A percentile compares a stretch with the other conserved stretches of the same genome.
Conservation (phyloP, 1,140 invertebrate species). For the Drosophila parvula region DNA sequence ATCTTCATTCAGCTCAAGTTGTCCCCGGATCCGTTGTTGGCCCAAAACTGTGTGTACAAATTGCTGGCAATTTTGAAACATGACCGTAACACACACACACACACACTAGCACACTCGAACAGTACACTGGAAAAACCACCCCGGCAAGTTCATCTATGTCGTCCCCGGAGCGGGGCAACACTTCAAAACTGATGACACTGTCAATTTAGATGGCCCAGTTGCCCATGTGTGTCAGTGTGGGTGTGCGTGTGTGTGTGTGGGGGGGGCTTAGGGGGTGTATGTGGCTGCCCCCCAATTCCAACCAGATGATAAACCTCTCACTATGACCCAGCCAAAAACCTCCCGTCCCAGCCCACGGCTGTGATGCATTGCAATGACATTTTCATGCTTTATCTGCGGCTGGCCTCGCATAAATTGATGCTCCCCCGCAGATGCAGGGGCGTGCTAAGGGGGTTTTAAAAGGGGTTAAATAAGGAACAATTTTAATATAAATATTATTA, state of each 20-base stretch:
- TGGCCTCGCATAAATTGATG: slow-evolving; percentile 68
- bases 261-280: too few relatives aligned
- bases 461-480: too few relatives aligned
- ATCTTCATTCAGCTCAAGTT: slow-evolving; percentile 44
- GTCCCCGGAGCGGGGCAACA: slow-evolving; percentile 33
- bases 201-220: slow-evolving; percentile 59
- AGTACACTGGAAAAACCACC: slow-evolving; percentile 6
- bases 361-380: slow-evolving; percentile 67
- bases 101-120: neutral
- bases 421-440: slow-evolving; percentile 2
- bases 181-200: slow-evolving; percentile 77
- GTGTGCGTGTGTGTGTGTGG: neutral
- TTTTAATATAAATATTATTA: too few relatives aligned
- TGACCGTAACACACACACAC: slow-evolving; percentile 25
- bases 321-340: neutral
- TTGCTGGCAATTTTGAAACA: slow-evolving; percentile 52
- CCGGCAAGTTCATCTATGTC: slow-evolving; percentile 8
- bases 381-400: slow-evolving; percentile 71
- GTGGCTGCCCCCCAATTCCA: neutral
- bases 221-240: neutral
- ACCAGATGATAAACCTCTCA: slow-evolving; percentile 17
- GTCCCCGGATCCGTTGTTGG: slow-evolving; percentile 8
- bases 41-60: slow-evolving; percentile 37
- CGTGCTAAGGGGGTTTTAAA: too few relatives aligned
- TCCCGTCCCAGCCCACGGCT: neutral